Conservation (phyloP, 2,113 vertebrate species). For the Caranx melampygus region DNA sequence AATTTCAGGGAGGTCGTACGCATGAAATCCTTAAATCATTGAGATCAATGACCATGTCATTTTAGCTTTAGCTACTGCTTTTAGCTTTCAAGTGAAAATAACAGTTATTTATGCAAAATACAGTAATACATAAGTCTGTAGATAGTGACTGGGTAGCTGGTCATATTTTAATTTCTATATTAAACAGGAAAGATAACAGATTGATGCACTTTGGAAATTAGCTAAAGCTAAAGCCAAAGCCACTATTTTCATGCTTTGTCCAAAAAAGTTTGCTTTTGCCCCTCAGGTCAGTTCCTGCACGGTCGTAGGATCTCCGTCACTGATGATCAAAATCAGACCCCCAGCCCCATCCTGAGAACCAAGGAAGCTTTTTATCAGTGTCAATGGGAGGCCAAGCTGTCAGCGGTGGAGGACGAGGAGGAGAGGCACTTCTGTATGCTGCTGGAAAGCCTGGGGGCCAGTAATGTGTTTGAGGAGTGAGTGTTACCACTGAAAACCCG, state of each 20-base stretch:
- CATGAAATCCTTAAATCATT: too few species aligned
- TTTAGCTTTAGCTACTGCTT: too few species aligned
- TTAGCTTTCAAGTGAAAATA: too few species aligned
- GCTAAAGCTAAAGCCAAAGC: too few species aligned
- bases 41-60: too few species aligned
- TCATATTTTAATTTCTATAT: too few species aligned
- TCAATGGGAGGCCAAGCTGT: slow-evolving; percentile 74
- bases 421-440: slow-evolving; percentile 89
- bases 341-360: slow-evolving; percentile 43
- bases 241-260: too few species aligned
- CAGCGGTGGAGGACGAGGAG: slow-evolving; percentile 82
- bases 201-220: background rate
- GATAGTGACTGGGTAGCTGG: too few species aligned
- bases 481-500: slow-evolving; percentile 59
- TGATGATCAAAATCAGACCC: slow-evolving; percentile 59
- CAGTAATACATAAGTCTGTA: too few species aligned
- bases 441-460: slow-evolving; percentile 89
- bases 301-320: slow-evolving; percentile 79
- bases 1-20: too few species aligned
- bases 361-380: slow-evolving; percentile 83
- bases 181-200: background rate
- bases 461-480: slow-evolving; percentile 91
- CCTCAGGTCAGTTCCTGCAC: slow-evolving; percentile 88
- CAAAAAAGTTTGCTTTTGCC: too few species aligned
- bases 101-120: too few species aligned